Evolutionary conservation across 2,113 vertebrate species (phyloP).

Genomic region (Eidolon helvum): DNA sequence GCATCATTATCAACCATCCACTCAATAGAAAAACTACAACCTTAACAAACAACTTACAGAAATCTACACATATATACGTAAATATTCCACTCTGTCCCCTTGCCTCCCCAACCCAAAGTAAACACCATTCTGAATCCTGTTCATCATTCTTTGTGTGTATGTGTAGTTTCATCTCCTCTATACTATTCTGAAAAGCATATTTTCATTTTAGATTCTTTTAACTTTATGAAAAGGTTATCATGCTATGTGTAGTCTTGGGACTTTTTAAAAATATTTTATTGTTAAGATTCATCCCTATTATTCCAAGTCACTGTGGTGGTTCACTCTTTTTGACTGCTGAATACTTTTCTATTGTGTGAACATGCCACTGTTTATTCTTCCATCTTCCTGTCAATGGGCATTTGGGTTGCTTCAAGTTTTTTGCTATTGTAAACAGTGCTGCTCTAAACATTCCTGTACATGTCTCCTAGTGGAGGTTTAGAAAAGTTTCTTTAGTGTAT

Average conservation of each 20-base stretch:
- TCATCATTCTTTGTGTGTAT: background rate
- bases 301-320: background rate
- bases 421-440: background rate
- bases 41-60: background rate
- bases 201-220: background rate
- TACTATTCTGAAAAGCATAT: background rate
- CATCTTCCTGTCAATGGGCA: background rate
- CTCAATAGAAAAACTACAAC: background rate
- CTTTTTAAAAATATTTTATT: background rate
- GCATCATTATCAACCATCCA: background rate
- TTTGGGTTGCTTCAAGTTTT: background rate
- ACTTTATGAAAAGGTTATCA: background rate
- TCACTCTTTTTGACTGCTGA: background rate
- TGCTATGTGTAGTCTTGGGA: background rate
- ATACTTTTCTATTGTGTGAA: background rate
- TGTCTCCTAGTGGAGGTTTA: background rate
- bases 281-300: background rate
- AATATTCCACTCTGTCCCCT: background rate
- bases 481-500: background rate
- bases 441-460: background rate
- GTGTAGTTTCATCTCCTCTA: background rate
- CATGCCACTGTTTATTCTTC: background rate
- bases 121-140: background rate
- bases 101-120: background rate
- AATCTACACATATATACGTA: background rate